Conservation (phyloP, 1,140 invertebrate genomes). For the Scaptomyza graminum region DNA sequence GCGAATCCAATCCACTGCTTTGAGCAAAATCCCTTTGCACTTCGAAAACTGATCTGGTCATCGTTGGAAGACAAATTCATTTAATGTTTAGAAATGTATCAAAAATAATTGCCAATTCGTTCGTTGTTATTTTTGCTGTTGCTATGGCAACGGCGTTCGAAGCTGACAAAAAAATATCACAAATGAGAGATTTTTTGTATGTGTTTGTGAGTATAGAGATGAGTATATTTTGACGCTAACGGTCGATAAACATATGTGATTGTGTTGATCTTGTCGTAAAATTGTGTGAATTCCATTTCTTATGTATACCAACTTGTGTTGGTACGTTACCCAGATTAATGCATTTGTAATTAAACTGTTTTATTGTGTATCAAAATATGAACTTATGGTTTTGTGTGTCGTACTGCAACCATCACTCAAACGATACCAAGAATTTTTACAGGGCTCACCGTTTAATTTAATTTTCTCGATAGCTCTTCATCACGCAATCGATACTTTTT, state of each 20-base stretch:
- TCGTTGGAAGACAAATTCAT: constrained; percentile 10
- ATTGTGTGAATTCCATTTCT: too few relatives aligned
- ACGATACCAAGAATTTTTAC: constrained; percentile 1
- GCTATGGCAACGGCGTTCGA: constrained; percentile 8
- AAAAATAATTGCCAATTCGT: constrained; percentile 4
- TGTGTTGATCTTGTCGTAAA: background rate
- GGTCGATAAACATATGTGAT: background rate
- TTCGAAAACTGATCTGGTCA: constrained; percentile 60
- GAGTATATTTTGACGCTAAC: background rate
- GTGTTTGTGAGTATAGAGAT: background rate
- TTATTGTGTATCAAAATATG: too few relatives aligned
- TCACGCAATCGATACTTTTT: constrained; percentile 13
- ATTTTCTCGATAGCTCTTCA: constrained; percentile 4
- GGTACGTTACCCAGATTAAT: background rate
- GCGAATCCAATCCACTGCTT: constrained; percentile 57
- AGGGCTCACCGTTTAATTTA: background rate
- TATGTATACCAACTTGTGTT: background rate
- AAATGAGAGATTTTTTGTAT: background rate
- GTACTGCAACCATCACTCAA: background rate
- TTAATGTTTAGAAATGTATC: background rate
- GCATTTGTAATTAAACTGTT: too few relatives aligned
- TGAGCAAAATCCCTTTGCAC: constrained; percentile 75
- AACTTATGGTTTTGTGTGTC: too few relatives aligned
- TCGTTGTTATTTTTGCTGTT: constrained; percentile 5
- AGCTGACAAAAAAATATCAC: background rate